These are phyloP conservation scores for Eidolon dupreanum DNA, from an alignment of 2,797 vertebrate species.

Conservation along the genomic window DNA sequence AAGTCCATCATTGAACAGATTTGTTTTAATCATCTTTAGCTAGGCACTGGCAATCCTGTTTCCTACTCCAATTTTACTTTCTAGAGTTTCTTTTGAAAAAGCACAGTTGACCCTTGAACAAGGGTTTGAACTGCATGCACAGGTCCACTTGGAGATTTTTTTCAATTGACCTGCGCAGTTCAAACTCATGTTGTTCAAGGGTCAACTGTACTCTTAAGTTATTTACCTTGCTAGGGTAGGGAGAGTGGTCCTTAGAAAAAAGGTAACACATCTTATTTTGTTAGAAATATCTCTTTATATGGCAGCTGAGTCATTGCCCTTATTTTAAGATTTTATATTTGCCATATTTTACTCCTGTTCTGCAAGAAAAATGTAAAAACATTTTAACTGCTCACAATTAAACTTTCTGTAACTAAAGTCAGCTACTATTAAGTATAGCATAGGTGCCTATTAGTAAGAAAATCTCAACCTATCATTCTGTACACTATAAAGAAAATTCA, in stretches of 20 bases:
- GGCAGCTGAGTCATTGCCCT: conserved; percentile 43
- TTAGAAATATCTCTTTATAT: conserved; percentile 23
- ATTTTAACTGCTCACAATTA: conserved; percentile 59
- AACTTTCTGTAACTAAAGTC: conserved; percentile 43
- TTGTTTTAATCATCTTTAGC: conserved; percentile 30
- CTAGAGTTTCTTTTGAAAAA: conserved; percentile 34
- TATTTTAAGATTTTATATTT: conserved; percentile 46
- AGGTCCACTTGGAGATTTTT: not conserved
- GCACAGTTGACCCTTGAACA: not conserved
- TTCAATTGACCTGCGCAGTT: not conserved
- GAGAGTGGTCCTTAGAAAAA: conserved; percentile 64
- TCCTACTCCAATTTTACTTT: conserved; percentile 8
- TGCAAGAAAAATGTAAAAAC: conserved; percentile 56
- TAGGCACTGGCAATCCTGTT: conserved; percentile 35
- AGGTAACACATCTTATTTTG: conserved; percentile 14
- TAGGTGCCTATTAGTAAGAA: conserved; percentile 36
- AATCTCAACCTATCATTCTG: conserved; percentile 52
- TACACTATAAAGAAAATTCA: conserved; percentile 55
- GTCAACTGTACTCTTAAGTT: not conserved
- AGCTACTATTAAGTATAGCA: conserved; percentile 33
- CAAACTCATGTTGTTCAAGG: not conserved
- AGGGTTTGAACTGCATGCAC: not conserved
- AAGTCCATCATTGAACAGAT: not conserved
- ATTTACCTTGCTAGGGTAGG: conserved; percentile 1
- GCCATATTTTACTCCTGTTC: conserved; percentile 44